Percentiles rank a stretch among this genome's conserved stretches.
phyloP scores from a whole-genome alignment of 2,797 vertebrate genomes.

The Enteromius viviparus region DNA sequence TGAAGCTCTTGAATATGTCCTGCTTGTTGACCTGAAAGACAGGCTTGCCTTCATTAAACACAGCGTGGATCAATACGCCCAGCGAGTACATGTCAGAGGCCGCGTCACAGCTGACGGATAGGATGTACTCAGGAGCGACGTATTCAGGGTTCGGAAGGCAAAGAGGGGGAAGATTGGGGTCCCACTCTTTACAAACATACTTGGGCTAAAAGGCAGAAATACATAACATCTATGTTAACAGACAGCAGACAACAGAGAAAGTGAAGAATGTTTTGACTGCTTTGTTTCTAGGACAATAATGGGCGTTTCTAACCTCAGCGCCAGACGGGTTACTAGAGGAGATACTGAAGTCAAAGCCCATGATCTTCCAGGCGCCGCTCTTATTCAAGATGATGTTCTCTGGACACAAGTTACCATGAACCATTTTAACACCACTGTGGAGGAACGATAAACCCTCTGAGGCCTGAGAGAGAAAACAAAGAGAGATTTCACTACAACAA shows the following conservation, averaged over 20 bases:
- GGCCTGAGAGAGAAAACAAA: constrained; percentile 75
- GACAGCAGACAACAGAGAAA: neutral
- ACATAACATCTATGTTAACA: constrained; percentile 1
- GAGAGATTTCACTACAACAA: neutral
- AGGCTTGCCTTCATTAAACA: constrained; percentile 96
- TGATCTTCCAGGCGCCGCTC: constrained; percentile 98
- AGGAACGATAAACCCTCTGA: constrained; percentile 97
- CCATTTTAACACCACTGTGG: constrained; percentile 98
- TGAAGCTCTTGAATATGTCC: constrained; percentile 99
- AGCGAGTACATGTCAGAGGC: constrained; percentile 98
- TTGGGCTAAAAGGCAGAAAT: constrained; percentile 79
- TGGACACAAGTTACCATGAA: constrained; percentile 92
- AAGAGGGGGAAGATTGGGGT: constrained; percentile 91
- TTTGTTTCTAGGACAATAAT: neutral
- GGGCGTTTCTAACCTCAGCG: constrained; percentile 81
- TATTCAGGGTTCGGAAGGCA: constrained; percentile 98
- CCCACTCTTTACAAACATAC: constrained; percentile 97
- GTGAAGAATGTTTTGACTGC: neutral
- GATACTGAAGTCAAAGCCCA: constrained; percentile 98
- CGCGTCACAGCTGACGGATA: constrained; percentile 96
- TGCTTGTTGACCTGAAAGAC: constrained; percentile 97
- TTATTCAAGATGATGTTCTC: constrained; percentile 98
- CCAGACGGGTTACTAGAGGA: constrained; percentile 92
- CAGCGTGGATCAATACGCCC: constrained; percentile 90
- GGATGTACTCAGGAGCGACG: constrained; percentile 96